Evolutionary conservation across 2,113 vertebrate genomes (phyloP), one percentile per base, ranked within the genome.

Genomic region (Oophaga pumilio): DNA sequence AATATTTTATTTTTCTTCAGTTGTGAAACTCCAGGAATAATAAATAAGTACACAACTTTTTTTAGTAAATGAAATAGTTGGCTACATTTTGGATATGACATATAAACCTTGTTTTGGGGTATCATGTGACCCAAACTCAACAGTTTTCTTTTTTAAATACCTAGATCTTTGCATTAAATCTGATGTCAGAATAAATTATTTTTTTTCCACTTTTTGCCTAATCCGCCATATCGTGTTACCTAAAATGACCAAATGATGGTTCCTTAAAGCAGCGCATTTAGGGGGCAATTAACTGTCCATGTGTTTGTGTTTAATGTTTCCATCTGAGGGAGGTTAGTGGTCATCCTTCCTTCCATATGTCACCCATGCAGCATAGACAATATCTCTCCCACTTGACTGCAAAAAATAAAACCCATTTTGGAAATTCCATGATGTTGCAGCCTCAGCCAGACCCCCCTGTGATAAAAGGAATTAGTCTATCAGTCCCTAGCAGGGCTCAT

Each of bases 211-310:
- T 60, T 33, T 80, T 59, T 28, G 76, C 14, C 10, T 77, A 77
- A 68, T 52, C 26, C 59, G n/a, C 68, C 10, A 85, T 78, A 89
- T 89, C 85, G 80, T 87, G 82, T 0, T 20, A 1, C 82, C 50
- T 83, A 87, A 82, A 79, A 86, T 66, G n/a, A 62, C 86, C 89
- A 90, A 90, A 90, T 89, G 24, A 1, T 56, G 66, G 53, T 0
- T 86, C 85, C 53, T 24, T 49, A 90, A 90, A 85, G 89, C 86
- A 59, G 90, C 89, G 87, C 87, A 85, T 87, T 33, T n/a, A 6
- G 0, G 60, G 33, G 82, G 50, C 53, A 12, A 90, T 17, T 82
- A 91, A 74, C 86, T 90, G 20, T 26, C 76, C 69, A 87, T 66
- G 7, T 22, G 18, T 87, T 56, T 43, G 22, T 0, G 0, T 82